Evolutionary conservation across 2,888 invertebrate species (phyloP), one percentile per base, ranked within the genome.

Genomic region (Oegoconia quadripuncta): DNA sequence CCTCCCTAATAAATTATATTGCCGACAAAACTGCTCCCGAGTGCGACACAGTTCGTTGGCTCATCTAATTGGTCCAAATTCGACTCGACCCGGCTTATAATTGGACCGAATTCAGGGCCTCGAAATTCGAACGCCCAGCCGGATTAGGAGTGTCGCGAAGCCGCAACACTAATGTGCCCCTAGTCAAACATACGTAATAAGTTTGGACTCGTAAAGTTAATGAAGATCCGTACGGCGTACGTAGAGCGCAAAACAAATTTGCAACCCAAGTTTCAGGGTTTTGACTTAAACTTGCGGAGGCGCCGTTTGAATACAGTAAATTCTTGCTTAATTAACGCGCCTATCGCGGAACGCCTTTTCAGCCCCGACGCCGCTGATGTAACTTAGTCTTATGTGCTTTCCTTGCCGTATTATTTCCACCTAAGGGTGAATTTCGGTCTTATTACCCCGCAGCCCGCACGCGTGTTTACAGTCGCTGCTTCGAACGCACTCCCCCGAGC

Each of bases 51-150:
- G 82, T 81, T 84, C 86, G 86, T 82, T 84, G 84, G 74, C 74
- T 84, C 77, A 78, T 82, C 84, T 87, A 87, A 86, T 87, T 86
- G 87, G 84, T 83, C 76, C 75, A 80, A 86, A 86, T 83, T 84
- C 68, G 73, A 72, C 67, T 74, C 67, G 73, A 75, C 75, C 74
- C 79, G 66, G 75, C 82, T 79, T 79, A 82, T 83, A 83, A 84
- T 84, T 84, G 81, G 81, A 64, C 64, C 63, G 62, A 73, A 79
- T 77, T 74, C 64, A 61, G 65, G 57, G 67, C 68, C 75, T 72
- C 62, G 63, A 69, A 76, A 74, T 82, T 72, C 76, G 72, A 77
- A 77, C 66, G 68, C 70, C 69, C 55, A 64, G 68, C 59, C 42
- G 72, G 73, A 80, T 81, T 76, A 79, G 67, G 59, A 57, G 51